Base-by-base conservation (phyloP, 2,113 vertebrate species). In the Lepus americanus region DNA sequence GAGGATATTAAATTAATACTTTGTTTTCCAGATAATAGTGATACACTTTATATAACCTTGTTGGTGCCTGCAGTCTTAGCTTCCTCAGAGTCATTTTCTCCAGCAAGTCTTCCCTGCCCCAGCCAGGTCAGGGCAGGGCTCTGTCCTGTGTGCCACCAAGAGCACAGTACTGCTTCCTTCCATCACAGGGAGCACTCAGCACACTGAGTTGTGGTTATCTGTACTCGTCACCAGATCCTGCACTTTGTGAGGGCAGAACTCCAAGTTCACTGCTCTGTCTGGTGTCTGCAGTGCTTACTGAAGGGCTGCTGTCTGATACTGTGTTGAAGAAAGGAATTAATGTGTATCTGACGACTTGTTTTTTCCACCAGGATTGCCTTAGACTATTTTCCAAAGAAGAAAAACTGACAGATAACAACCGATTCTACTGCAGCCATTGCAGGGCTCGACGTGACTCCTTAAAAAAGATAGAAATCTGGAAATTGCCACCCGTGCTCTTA, bases 401-500 rank as follows among this genome's bases (percentile, higher is more conserved):
- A 96, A 99, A 98, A 92, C 98, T 99, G 95, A 99, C 99, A 0
- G 99, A 99, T 98, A 99, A 99, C 97, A 99, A 99, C 96, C 99
- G 99, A 77, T 99, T 99, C 97, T 99, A 99, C 98, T 99, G 99
- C 96, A 99, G 99, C 96, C 99, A 99, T 97, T 99, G 99, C 98
- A 99, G 99, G 98, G 98, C 99, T 74, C 99, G 99, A 96, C 98
- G 99, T 95, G 99, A 99, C 95, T 99, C 99, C 88, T 98, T 99
- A 55, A 99, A 99, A 98, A 99, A 99, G 96, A 98, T 99, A 98
- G 99, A 99, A 98, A 99, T 99, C 98, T 99, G 99, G 99, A 99
- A 99, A 96, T 97, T 99, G 51, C 99, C 99, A 0, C 99, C 99
- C 22, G 99, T 99, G 87, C 97, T 99, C 76, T 98, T 99, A 53